Conservation (phyloP, 2,888 invertebrate genomes). For the Chouioia cunea region DNA sequence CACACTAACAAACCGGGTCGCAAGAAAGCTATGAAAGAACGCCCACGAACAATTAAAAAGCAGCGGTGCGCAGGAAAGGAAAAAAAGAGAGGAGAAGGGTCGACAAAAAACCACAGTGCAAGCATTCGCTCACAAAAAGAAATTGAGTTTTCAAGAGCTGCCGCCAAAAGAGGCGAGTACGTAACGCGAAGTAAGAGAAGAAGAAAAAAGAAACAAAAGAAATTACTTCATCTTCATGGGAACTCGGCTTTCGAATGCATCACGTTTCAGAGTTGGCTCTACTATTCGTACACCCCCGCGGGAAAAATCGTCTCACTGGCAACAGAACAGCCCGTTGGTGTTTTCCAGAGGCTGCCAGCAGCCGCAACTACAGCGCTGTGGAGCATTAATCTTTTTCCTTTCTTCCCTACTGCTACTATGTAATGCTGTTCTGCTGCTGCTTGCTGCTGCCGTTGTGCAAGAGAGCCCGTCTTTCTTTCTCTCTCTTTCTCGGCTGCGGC, state of each 20-base stretch:
- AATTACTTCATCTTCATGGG: constrained; percentile 36
- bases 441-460: not conserved
- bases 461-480: not conserved
- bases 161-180: not conserved
- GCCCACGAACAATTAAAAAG: not conserved
- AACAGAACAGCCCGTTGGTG: not conserved
- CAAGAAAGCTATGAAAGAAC: not conserved
- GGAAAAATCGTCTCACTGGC: constrained; percentile 20
- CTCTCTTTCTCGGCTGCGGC: not conserved
- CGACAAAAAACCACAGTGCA: not conserved
- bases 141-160: constrained; percentile 33
- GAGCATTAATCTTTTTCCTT: constrained; percentile 38
- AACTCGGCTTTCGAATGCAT: constrained; percentile 15
- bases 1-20: too few relatives aligned
- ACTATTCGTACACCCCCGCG: not conserved
- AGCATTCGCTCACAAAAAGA: constrained; percentile 26
- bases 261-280: constrained; percentile 5
- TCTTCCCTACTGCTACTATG: too few relatives aligned
- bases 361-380: not conserved
- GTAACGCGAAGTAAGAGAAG: not conserved
- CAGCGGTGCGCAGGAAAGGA: not conserved
- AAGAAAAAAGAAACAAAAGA: constrained; percentile 18
- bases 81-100: too few relatives aligned
- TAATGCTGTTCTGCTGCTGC: too few relatives aligned
- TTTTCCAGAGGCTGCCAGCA: constrained; percentile 2